Evolutionary conservation across 2,797 vertebrate genomes (phyloP), one percentile per base, ranked within the genome.

Genomic region (Enteromius fasciolatus): DNA sequence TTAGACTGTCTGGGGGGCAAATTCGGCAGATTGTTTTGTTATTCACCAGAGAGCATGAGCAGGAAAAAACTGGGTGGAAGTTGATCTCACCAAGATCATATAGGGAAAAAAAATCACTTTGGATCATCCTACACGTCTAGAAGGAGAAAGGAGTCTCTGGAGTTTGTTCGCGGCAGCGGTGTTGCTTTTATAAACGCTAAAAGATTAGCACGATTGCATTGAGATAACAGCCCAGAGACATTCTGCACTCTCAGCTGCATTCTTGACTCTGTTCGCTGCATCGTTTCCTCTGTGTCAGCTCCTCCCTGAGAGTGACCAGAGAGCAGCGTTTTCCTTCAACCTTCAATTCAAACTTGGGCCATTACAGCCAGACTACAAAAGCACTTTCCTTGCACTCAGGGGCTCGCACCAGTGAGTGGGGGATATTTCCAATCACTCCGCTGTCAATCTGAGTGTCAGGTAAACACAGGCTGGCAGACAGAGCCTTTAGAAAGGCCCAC

Each of bases 331-430:
- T 95, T 94, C 91, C 93, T 90, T 93, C 95, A 95, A 94, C 95
- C 95, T 95, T 95, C 94, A 95, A 95, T 95, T 95, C 94, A 95
- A 95, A 95, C 94, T 95, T 94, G 94, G 94, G 91, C 94, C 94
- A 95, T 95, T 95, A 95, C 94, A 94, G 94, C 92, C 94, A 94
- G 94, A 95, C 94, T 95, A 95, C 94, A 95, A 95, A 95, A 95
- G 95, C 95, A 95, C 95, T 95, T 95, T 95, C 90, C 87, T 83
- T 93, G 94, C 94, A 94, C 95, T 95, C 94, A 95, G 94, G 92
- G 94, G 93, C 93, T 93, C 93, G 91, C 89, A 75, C 91, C 91
- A 92, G 92, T 94, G 94, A 95, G 95, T 95, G 93, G 94, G 94
- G 94, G 95, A 95, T 95, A 95, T 95, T 95, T 95, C 94, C 94